Base-by-base conservation (phyloP, 2,797 vertebrate genomes). In the Lateolabrax maculatus region DNA sequence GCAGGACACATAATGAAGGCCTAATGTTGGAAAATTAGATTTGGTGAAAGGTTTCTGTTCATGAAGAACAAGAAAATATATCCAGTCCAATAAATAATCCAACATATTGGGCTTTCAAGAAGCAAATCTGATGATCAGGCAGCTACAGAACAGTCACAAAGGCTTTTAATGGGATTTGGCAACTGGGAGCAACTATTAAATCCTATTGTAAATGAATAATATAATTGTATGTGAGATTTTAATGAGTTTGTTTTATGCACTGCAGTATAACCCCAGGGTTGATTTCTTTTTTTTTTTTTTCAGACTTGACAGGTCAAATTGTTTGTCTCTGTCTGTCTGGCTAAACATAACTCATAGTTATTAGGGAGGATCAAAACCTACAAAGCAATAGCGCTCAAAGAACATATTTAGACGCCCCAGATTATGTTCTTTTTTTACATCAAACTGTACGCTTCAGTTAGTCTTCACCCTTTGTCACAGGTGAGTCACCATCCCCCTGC, bases 401-500 rank as follows among this genome's bases (percentile, higher is more conserved):
- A 21, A 4, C 1, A 23, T 9, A 11, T 62, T 27, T 13, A 18
- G 16, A 13, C 18, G 4, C 6, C 46, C 8, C 1, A 18, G 1
- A 6, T 13, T 3, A 3, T 31, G 8, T 27, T 51, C 0, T 23
- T 31, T 56, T 31, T 19, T 18, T 8, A 0, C 21, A n/a, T 51
- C 1, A 19, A 43, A 25, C 13, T 46, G n/a, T 7, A 2, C 2
- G 0, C 31, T 12, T 34, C 3, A 46, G 3, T 0, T 52, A 0
- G 5, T 19, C 1, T 69, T 6, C 4, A 4, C 1, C n/a, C 9
- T 57, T 2, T 61, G 10, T 66, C 8, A 1, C 86, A 99, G 98
- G 98, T 99, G 81, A 99, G 98, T 82, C 98, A 99, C 90, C 98
- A 99, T 61, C 98, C 98, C 0, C 98, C 98, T 0, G 98, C 98